These are phyloP conservation scores for Alloscopus bannaensis DNA, from an alignment of 2,888 invertebrate genomes.

Conservation along the genomic window DNA sequence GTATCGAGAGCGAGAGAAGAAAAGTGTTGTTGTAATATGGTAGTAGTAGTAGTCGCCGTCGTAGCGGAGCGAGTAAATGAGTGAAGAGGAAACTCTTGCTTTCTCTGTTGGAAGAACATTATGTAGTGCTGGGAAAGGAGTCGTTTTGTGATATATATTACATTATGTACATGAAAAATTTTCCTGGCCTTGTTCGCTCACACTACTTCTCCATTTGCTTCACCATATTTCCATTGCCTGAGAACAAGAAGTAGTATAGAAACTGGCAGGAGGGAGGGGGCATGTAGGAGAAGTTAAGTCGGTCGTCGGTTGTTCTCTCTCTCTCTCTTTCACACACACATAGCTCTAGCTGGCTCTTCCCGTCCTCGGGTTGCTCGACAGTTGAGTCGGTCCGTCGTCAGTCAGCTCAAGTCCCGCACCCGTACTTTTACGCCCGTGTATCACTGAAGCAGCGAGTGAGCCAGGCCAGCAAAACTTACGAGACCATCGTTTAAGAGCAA, in stretches of 20 bases:
- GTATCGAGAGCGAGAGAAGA: conserved; percentile 21
- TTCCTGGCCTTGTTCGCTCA: conserved; percentile 56
- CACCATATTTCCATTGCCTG: conserved; percentile 2
- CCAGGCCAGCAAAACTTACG: conserved; percentile 34
- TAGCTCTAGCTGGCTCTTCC: conserved; percentile 52
- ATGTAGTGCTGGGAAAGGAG: conserved; percentile 58
- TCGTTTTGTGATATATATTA: conserved; percentile 53
- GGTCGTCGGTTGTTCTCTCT: conserved; percentile 62
- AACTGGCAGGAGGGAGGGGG: conserved; percentile 53
- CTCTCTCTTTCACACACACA: conserved; percentile 51
- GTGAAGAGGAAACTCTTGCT: conserved; percentile 55
- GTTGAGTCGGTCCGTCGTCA: conserved; percentile 69
- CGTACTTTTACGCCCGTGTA: conserved; percentile 49
- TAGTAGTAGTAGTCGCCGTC: conserved; percentile 4
- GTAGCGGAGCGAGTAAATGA: conserved; percentile 43
- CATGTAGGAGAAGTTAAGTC: conserved; percentile 61
- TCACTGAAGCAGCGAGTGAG: conserved; percentile 26
- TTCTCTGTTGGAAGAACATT: conserved; percentile 55
- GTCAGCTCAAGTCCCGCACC: conserved; percentile 65
- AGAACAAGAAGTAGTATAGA: conserved; percentile 40
- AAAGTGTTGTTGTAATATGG: conserved; percentile 18
- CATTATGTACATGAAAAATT: conserved; percentile 56
- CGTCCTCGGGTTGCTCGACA: conserved; percentile 66
- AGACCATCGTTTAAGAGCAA: conserved; percentile 53
- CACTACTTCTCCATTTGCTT: conserved; percentile 25